Evolutionary conservation across 37 sponge, comb jelly and placozoan species (phyloP), one percentile per base, ranked within the genome.

Genomic region (Tethya wilhelma): DNA sequence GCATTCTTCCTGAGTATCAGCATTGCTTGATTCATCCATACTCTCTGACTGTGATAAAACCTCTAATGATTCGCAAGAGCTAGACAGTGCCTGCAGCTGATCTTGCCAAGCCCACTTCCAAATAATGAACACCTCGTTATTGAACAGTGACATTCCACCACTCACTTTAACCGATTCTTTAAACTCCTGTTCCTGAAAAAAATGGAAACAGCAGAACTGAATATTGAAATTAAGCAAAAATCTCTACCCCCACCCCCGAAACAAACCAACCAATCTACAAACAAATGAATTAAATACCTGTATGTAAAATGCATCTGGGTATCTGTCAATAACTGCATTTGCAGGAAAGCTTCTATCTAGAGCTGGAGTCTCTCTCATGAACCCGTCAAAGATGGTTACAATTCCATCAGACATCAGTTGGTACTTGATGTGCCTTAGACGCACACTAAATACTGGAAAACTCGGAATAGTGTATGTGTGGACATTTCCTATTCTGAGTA

Each of bases 81-180:
- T n/a, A n/a, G n/a, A n/a, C n/a, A n/a, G n/a, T n/a, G n/a, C n/a
- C n/a, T n/a, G n/a, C n/a, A n/a, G 28, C 7, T 60, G 25, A n/a
- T 60, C 63, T 23, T 49, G 14, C 63, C 63, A 62, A 26, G 23
- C 28, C 63, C 63, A 62, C 22, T 62, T 62, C 63, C 63, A 62
- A 26, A 62, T 62, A 62, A 62, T n/a, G 23, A 62, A n/a, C 29
- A 62, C 29, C 29, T 14, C 7, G 7, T 14, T 7, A 8, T 62
- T n/a, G 7, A 26, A 49, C 9, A 49, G 14, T 9, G 53, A 49
- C 53, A 49, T 9, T 49, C n/a, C n/a, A n/a, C 14, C 14, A 49
- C 53, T 49, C 53, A 49, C 53, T 14, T 14, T 49, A 49, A 49
- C 14, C 9, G 53, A 49, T 49, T 49, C 14, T 19, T 14, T 49